Evolutionary conservation across 2,888 invertebrate genomes (phyloP).

Genomic region (Drosophila bunnanda): DNA sequence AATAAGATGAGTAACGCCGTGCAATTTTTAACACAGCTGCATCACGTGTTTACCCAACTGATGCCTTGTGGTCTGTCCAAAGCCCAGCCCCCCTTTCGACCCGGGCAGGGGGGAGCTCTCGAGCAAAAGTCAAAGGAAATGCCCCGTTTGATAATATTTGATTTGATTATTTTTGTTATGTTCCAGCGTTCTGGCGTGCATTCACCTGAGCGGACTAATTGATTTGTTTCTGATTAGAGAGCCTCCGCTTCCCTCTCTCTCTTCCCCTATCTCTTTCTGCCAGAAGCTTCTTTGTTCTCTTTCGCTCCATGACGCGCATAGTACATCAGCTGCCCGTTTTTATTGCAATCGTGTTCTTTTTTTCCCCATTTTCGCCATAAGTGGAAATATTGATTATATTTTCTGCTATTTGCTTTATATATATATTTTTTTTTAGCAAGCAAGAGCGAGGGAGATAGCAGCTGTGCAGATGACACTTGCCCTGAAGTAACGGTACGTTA

Average conservation of each 20-base stretch:
- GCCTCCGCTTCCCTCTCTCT: constrained; percentile 31
- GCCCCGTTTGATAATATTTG: constrained; percentile 19
- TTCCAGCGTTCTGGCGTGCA: constrained; percentile 39
- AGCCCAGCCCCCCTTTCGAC: not conserved
- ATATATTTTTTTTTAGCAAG: constrained; percentile 16
- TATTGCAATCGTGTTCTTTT: constrained; percentile 43
- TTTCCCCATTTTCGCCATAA: constrained; percentile 56
- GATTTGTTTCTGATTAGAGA: constrained; percentile 68
- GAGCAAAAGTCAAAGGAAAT: constrained; percentile 23
- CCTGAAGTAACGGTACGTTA: constrained; percentile 12
- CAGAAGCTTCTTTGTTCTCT: constrained; percentile 57
- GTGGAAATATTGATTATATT: constrained; percentile 64
- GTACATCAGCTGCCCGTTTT: constrained; percentile 47
- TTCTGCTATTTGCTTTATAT: constrained; percentile 19
- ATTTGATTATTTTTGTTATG: constrained; percentile 18
- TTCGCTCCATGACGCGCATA: constrained; percentile 51
- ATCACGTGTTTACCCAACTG: not conserved
- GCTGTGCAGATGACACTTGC: constrained; percentile 6
- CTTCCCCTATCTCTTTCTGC: constrained; percentile 10
- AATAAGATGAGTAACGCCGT: not conserved
- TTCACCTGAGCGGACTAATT: constrained; percentile 64
- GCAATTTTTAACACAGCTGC: not conserved
- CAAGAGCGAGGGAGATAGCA: constrained; percentile 13
- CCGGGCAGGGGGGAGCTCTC: not conserved
- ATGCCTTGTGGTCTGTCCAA: not conserved